Base-by-base conservation (phyloP, 30 jellyfish, hydroid and myxozoan species). In the Aurelia sp. region DNA sequence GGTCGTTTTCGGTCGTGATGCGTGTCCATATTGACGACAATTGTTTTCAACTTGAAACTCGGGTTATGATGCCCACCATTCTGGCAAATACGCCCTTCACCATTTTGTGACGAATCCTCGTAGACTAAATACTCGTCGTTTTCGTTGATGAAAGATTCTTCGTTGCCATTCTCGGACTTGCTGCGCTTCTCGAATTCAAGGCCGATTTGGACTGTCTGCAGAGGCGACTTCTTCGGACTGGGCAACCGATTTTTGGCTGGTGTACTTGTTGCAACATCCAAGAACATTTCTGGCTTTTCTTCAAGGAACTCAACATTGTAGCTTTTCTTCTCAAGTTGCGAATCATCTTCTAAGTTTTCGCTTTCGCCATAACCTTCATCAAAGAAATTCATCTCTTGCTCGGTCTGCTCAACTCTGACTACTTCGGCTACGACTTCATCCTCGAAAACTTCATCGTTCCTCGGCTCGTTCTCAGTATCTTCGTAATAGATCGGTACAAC, bases 171-270 rank as follows among this genome's bases (percentile, higher is more conserved):
- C 31, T 80, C 91, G 71, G 35, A 21, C 65, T 52, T 47, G 22
- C 10, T 80, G 27, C 91, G 68, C 60, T 80, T 80, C 63, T 80
- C 75, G 58, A 80, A 80, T 55, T 80, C 91, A 21, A 48, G 55
- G 44, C 76, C 91, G 52, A 80, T 68, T 4, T 52, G 80, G 5
- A 80, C 80, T 11, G 91, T 80, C 44, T 80, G 83, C 48, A 82
- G 61, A 4, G 85, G 91, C 4, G 91, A 70, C 30, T 82, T 70
- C 70, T 82, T 82, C 72, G 85, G 79, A 33, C 91, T 55, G 40
- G 13, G 50, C 60, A 38, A 69, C 17, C 80, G 53, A 6, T 60
- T 41, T 44, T 63, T 79, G 24, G 33, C 5, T 9, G 87, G 87
- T 4, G 91, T 70, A 76, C 91, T 82, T 67, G 91, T 53, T 53